phyloP scores from a whole-genome alignment of 2,888 invertebrate species.

The Drosophila mayaguana region DNA sequence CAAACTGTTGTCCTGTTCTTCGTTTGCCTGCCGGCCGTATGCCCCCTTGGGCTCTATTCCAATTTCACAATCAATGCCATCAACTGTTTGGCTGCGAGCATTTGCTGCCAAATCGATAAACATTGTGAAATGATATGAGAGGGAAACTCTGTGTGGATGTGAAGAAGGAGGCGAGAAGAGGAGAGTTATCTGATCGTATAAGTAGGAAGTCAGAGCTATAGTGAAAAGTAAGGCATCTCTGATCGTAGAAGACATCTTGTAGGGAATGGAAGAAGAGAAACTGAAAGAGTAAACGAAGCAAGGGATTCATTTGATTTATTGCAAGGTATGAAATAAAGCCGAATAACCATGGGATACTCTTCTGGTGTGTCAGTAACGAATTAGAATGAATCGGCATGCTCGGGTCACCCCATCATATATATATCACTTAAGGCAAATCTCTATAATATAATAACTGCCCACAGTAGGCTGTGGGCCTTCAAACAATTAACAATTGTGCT shows the following conservation, averaged over 20 bases:
- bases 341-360: no score
- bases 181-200: not conserved
- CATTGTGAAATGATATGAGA: slow-evolving; percentile 34
- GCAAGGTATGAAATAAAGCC: no score
- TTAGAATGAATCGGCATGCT: no score
- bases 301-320: no score
- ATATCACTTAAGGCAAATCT: no score
- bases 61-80: slow-evolving; percentile 14
- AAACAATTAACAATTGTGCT: not conserved
- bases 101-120: slow-evolving; percentile 39
- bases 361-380: no score
- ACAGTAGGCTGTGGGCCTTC: not conserved
- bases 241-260: no score
- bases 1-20: slow-evolving; percentile 24
- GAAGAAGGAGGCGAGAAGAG: no score
- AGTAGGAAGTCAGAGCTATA: not conserved
- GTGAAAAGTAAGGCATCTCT: not conserved
- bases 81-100: slow-evolving; percentile 11
- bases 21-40: slow-evolving; percentile 25
- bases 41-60: slow-evolving; percentile 23
- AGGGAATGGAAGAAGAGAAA: no score
- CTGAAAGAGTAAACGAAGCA: no score
- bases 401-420: no score
- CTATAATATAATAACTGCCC: not conserved
- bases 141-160: slow-evolving; percentile 10